A percentile compares a stretch with the other conserved stretches of the same genome.
Conservation (phyloP, 2,888 invertebrate genomes). For the Eupithecia insigniata region DNA sequence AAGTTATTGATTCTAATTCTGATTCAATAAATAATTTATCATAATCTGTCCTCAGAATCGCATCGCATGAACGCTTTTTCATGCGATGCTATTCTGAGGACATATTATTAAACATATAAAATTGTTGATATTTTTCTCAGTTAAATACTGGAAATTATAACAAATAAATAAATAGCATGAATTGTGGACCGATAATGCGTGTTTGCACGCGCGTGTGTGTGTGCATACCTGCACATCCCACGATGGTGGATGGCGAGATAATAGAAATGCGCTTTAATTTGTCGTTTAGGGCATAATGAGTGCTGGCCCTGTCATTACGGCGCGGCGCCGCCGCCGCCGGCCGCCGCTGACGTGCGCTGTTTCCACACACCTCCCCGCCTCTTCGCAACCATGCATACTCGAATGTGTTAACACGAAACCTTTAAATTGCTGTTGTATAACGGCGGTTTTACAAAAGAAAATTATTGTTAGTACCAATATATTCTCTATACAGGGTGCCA, state of each 20-base stretch:
- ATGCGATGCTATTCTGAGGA: too few species aligned
- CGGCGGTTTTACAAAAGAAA: slow-evolving; percentile 24
- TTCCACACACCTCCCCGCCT: slow-evolving; percentile 64
- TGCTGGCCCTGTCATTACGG: slow-evolving; percentile 84
- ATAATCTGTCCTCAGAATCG: too few species aligned
- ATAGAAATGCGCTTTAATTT: slow-evolving; percentile 84
- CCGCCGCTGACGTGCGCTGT: slow-evolving; percentile 82
- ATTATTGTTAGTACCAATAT: neutral
- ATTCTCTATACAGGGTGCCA: too few species aligned
- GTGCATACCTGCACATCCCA: slow-evolving; percentile 61
- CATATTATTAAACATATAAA: neutral
- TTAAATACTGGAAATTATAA: neutral
- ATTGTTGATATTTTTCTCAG: neutral
- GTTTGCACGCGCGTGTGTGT: slow-evolving; percentile 55
- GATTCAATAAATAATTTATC: too few species aligned
- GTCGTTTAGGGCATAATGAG: slow-evolving; percentile 84
- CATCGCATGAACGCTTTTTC: too few species aligned
- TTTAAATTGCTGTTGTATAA: slow-evolving; percentile 37
- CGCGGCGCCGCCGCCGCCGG: slow-evolving; percentile 80
- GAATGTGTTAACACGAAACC: slow-evolving; percentile 59
- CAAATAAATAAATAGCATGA: too few species aligned
- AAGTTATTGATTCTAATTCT: too few species aligned
- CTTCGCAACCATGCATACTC: slow-evolving; percentile 59
- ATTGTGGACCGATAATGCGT: neutral
- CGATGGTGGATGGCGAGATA: slow-evolving; percentile 76